phyloP scores from a whole-genome alignment of 2,797 vertebrate species.

The Cirrhinus molitorella region DNA sequence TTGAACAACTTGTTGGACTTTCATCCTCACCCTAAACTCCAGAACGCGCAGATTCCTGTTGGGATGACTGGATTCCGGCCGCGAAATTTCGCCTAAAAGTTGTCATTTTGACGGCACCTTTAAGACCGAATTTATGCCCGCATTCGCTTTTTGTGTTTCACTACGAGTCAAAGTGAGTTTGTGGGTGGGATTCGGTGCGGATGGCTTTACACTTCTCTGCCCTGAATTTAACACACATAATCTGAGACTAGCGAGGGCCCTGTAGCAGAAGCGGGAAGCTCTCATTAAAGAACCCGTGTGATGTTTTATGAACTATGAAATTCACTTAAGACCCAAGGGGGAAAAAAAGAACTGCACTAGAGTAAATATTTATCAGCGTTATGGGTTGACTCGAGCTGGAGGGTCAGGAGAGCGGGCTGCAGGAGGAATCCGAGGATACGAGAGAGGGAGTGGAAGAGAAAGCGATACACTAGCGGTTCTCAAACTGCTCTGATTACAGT shows the following conservation, averaged over 20 bases:
- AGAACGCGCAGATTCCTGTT: neutral
- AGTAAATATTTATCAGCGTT: slow-evolving; percentile 67
- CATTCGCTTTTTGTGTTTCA: slow-evolving; percentile 13
- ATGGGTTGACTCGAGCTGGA: slow-evolving; percentile 66
- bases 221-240: slow-evolving; percentile 50
- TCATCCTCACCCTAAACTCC: neutral
- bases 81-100: neutral
- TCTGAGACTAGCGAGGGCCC: slow-evolving; percentile 35
- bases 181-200: slow-evolving; percentile 17
- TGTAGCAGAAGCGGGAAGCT: slow-evolving; percentile 53
- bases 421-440: slow-evolving; percentile 70
- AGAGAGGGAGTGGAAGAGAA: slow-evolving; percentile 62
- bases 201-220: slow-evolving; percentile 50
- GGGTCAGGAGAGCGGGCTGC: slow-evolving; percentile 58
- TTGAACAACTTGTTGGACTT: neutral
- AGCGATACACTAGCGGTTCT: slow-evolving; percentile 68
- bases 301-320: slow-evolving; percentile 70
- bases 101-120: neutral
- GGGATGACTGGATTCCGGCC: neutral
- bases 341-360: slow-evolving; percentile 43
- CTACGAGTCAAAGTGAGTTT: neutral
- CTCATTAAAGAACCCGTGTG: slow-evolving; percentile 60
- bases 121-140: neutral
- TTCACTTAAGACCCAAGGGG: slow-evolving; percentile 58
- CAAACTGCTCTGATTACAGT: slow-evolving; percentile 78